Conservation (phyloP, 2,888 invertebrate species). For the Tetragonula carbonaria region DNA sequence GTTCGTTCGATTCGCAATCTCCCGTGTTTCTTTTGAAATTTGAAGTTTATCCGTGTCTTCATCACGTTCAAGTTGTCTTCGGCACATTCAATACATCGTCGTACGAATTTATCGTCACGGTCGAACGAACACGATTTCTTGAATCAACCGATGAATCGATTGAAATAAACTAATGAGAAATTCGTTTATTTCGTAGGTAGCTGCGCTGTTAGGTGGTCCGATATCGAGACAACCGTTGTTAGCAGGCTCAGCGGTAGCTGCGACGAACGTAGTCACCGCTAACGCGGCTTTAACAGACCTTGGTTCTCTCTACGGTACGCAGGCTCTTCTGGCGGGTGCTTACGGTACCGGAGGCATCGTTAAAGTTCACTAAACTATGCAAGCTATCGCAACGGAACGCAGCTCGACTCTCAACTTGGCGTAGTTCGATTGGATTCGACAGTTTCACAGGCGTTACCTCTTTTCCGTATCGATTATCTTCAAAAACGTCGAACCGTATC, state of each 20-base stretch:
- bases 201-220: conserved; percentile 53
- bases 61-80: not conserved
- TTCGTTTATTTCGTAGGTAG: conserved; percentile 26
- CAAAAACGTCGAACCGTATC: not conserved
- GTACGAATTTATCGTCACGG: too few species aligned
- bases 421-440: not conserved
- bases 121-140: not conserved
- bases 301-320: conserved; percentile 69
- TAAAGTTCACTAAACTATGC: conserved; percentile 63
- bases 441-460: too few species aligned
- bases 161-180: too few species aligned
- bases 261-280: conserved; percentile 63
- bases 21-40: not conserved
- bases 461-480: not conserved
- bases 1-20: conserved; percentile 30
- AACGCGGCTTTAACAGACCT: conserved; percentile 54
- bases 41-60: not conserved
- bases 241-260: conserved; percentile 55
- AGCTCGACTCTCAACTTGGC: not conserved
- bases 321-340: conserved; percentile 64
- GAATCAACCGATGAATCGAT: too few species aligned
- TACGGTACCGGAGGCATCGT: conserved; percentile 66
- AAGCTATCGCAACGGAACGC: not conserved
- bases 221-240: conserved; percentile 66
- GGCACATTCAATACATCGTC: not conserved